Evolutionary conservation across 2,888 invertebrate species (phyloP).

Genomic region (Calameuta pallipes): DNA sequence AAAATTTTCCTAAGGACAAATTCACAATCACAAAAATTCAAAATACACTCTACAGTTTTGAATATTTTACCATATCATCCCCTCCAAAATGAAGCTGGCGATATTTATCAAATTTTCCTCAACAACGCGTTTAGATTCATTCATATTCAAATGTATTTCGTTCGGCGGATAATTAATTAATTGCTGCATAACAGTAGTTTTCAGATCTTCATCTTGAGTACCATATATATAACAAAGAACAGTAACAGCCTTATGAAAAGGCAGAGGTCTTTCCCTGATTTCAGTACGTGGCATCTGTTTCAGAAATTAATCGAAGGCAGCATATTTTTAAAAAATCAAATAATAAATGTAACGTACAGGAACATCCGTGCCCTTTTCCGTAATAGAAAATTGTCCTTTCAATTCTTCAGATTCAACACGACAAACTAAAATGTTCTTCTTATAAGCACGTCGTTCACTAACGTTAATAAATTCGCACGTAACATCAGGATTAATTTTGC

Average conservation of each 20-base stretch:
- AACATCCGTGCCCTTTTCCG: conserved; percentile 56
- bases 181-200: conserved; percentile 44
- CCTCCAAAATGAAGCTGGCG: conserved; percentile 49
- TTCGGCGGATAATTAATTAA: conserved; percentile 51
- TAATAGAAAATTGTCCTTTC: conserved; percentile 61
- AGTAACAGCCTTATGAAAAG: conserved; percentile 49
- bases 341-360: conserved; percentile 48
- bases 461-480: conserved; percentile 62
- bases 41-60: conserved; percentile 5
- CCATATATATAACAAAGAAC: conserved; percentile 52
- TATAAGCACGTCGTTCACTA: conserved; percentile 55
- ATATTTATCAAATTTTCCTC: conserved; percentile 26
- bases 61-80: conserved; percentile 51
- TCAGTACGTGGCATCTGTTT: conserved; percentile 47
- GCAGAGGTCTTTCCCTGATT: conserved; percentile 46
- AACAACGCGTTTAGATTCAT: conserved; percentile 5
- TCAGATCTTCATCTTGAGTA: conserved; percentile 47
- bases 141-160: conserved; percentile 33
- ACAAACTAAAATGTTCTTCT: conserved; percentile 51
- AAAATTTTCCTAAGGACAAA: conserved; percentile 59
- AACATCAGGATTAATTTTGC: conserved; percentile 50
- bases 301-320: neutral
- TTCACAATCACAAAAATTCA: conserved; percentile 4
- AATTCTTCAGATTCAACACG: conserved; percentile 44
- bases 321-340: neutral